phyloP scores from a whole-genome alignment of 2,888 invertebrate species.

The Pasiphila rectangulata region DNA sequence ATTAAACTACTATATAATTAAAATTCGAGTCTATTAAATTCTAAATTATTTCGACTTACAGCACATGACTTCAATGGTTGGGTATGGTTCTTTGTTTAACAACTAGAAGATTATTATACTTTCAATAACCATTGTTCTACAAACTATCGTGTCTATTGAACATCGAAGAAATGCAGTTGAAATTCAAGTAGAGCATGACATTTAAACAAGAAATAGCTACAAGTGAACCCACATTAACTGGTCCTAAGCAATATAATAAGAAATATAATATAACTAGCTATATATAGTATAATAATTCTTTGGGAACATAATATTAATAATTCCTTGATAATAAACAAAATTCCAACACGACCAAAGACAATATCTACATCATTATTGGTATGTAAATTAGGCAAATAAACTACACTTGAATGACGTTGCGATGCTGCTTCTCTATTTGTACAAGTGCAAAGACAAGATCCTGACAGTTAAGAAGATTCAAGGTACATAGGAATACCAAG shows the following conservation, averaged over 20 bases:
- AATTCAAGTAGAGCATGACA: constrained; percentile 27
- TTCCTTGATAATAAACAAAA: constrained; percentile 25
- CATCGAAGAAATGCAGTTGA: constrained; percentile 25
- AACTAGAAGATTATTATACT: constrained; percentile 10
- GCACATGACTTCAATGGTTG: no score
- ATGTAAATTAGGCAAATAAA: constrained; percentile 36
- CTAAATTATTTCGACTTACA: no score
- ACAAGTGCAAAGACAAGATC: constrained; percentile 35
- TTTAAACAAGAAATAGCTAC: constrained; percentile 20
- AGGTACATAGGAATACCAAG: no score
- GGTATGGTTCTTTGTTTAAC: constrained; percentile 12
- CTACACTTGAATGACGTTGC: constrained; percentile 31
- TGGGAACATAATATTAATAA: no score
- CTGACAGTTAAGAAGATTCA: neutral
- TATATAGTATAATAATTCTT: no score
- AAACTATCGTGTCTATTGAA: constrained; percentile 18
- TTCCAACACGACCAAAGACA: constrained; percentile 15
- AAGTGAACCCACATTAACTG: constrained; percentile 20
- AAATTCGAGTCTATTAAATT: no score
- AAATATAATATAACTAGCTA: no score
- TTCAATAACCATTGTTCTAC: constrained; percentile 31
- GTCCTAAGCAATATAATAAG: no score
- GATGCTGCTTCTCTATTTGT: constrained; percentile 31
- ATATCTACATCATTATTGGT: constrained; percentile 18
- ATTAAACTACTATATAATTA: no score